phyloP scores from a whole-genome alignment of 2,888 invertebrate genomes.

The Heliconius charithonia region DNA sequence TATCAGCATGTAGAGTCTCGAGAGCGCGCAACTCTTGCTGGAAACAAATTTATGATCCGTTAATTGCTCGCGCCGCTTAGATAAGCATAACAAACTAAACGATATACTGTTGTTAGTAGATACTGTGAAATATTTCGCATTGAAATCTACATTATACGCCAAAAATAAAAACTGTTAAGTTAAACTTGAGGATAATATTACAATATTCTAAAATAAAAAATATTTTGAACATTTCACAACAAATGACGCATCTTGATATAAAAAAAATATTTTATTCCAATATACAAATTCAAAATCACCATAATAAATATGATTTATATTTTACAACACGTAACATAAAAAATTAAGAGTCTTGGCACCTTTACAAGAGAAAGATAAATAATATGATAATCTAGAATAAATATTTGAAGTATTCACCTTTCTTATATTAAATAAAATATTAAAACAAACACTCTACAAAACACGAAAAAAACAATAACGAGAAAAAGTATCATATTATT shows the following conservation, averaged over 20 bases:
- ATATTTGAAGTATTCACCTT: neutral
- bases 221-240: neutral
- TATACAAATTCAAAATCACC: neutral
- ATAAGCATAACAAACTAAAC: constrained; percentile 69
- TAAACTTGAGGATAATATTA: neutral
- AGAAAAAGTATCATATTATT: no score
- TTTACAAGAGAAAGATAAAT: neutral
- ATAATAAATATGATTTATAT: neutral
- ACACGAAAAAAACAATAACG: no score
- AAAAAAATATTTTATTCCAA: neutral
- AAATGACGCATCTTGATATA: neutral
- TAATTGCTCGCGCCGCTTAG: constrained; percentile 75
- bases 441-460: neutral
- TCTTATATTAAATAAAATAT: neutral
- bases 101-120: constrained; percentile 39
- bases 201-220: neutral
- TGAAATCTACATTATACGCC: constrained; percentile 8
- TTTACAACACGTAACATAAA: neutral
- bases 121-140: constrained; percentile 33
- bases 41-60: constrained; percentile 71
- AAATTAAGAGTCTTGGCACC: neutral
- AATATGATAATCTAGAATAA: neutral
- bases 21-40: constrained; percentile 60
- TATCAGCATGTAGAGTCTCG: constrained; percentile 51
- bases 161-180: constrained; percentile 6